phyloP scores from a whole-genome alignment of 2,113 vertebrate species.

The Bufo bufo region DNA sequence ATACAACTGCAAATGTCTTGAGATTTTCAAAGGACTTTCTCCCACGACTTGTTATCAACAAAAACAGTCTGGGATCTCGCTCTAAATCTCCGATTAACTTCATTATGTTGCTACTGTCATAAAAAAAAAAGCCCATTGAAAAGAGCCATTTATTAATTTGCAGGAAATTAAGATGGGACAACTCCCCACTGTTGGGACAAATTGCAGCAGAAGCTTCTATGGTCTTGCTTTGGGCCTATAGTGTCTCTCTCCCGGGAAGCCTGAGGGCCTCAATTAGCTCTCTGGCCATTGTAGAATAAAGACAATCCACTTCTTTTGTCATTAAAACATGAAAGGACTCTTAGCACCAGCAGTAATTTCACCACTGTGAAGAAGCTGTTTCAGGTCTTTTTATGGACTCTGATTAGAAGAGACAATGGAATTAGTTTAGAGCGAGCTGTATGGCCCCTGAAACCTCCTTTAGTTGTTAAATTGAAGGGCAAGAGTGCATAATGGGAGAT shows the following conservation, averaged over 20 bases:
- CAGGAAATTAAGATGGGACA: slow-evolving; percentile 67
- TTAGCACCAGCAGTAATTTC: slow-evolving; percentile 65
- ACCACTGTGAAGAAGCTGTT: slow-evolving; percentile 62
- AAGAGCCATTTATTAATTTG: slow-evolving; percentile 70
- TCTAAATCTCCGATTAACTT: slow-evolving; percentile 70
- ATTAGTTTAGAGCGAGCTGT: slow-evolving; percentile 67
- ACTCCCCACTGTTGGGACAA: slow-evolving; percentile 64
- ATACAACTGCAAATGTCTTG: slow-evolving; percentile 65
- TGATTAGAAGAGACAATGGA: slow-evolving; percentile 72
- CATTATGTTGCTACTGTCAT: slow-evolving; percentile 68
- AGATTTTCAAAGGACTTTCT: slow-evolving; percentile 67
- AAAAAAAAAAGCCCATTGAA: slow-evolving; percentile 52
- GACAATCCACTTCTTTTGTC: slow-evolving; percentile 76
- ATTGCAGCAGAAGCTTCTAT: slow-evolving; percentile 62
- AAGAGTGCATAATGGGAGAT: slow-evolving; percentile 80
- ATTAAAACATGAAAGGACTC: slow-evolving; percentile 74
- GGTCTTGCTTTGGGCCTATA: slow-evolving; percentile 61
- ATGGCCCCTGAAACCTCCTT: slow-evolving; percentile 65
- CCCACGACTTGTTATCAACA: slow-evolving; percentile 60
- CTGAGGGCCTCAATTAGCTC: slow-evolving; percentile 70
- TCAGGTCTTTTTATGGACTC: slow-evolving; percentile 59
- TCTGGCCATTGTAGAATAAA: slow-evolving; percentile 66
- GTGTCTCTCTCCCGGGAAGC: slow-evolving; percentile 60
- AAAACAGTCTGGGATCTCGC: slow-evolving; percentile 47
- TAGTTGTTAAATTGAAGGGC: slow-evolving; percentile 68